phyloP scores from a whole-genome alignment of 2,888 invertebrate genomes.

The Drosophila birchii region DNA sequence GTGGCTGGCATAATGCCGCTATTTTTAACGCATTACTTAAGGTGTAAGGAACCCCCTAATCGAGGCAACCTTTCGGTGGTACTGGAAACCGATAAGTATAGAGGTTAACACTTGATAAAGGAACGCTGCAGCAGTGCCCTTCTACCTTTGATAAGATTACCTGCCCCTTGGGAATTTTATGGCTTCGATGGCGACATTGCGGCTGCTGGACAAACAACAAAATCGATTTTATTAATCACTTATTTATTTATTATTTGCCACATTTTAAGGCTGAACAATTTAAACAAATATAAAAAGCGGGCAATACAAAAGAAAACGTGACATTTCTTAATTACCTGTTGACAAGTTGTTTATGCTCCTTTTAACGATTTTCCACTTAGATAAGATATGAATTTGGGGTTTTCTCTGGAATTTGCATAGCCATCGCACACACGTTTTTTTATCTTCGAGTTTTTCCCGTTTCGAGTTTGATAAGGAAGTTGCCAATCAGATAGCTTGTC shows the following conservation, averaged over 20 bases:
- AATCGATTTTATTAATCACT: constrained; percentile 21
- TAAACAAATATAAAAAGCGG: neutral
- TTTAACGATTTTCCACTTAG: constrained; percentile 29
- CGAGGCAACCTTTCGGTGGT: constrained; percentile 26
- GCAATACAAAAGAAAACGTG: constrained; percentile 28
- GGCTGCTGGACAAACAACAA: constrained; percentile 22
- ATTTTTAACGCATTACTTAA: constrained; percentile 46
- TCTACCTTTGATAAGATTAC: constrained; percentile 32
- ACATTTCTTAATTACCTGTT: constrained; percentile 34
- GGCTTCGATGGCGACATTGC: constrained; percentile 34
- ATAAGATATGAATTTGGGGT: constrained; percentile 31
- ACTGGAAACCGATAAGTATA: constrained; percentile 28
- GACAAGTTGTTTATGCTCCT: constrained; percentile 29
- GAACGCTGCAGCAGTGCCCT: constrained; percentile 18
- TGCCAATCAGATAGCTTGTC: constrained; percentile 25
- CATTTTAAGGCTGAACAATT: constrained; percentile 8
- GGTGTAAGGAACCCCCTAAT: constrained; percentile 49
- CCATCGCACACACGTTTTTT: constrained; percentile 2
- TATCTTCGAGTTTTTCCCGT: constrained; percentile 34
- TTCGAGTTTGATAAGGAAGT: constrained; percentile 23
- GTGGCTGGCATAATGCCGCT: constrained; percentile 37
- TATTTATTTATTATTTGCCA: constrained; percentile 26
- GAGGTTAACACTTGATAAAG: constrained; percentile 43
- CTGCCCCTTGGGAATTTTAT: constrained; percentile 16
- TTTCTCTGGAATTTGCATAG: constrained; percentile 44